Conservation (phyloP, 2,888 invertebrate species). For the Caenorhabditis plicata region DNA sequence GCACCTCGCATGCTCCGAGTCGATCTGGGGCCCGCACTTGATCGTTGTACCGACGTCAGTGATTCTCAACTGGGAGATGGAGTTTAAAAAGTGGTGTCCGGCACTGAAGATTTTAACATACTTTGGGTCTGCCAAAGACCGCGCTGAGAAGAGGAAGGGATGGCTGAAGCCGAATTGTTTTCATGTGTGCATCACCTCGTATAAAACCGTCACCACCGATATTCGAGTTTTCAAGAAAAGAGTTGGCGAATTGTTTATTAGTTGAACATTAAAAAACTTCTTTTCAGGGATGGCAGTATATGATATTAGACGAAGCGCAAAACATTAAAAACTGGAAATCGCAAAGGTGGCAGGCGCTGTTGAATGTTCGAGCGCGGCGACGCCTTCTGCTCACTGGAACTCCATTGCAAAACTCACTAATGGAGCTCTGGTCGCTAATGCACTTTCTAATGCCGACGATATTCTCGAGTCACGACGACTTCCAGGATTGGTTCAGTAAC, state of each 20-base stretch:
- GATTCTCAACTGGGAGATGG: conserved; percentile 99
- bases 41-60: conserved; percentile 98
- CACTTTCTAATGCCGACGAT: conserved; percentile 97
- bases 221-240: conserved; percentile 88
- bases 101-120: conserved; percentile 98
- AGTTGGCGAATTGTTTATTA: conserved; percentile 70
- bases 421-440: conserved; percentile 97
- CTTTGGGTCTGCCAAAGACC: conserved; percentile 92
- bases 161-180: conserved; percentile 99
- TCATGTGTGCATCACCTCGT: conserved; percentile 72
- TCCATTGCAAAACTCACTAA: conserved; percentile 89
- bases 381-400: conserved; percentile 86
- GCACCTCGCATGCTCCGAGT: conserved; percentile 86
- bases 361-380: conserved; percentile 89
- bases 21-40: conserved; percentile 96
- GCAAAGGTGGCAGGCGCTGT: conserved; percentile 92
- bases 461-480: conserved; percentile 91
- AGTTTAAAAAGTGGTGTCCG: conserved; percentile 99
- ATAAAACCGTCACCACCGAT: conserved; percentile 87
- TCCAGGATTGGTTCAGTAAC: conserved; percentile 92
- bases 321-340: conserved; percentile 99
- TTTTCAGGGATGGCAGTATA: conserved; percentile 86
- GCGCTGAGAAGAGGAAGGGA: conserved; percentile 73
- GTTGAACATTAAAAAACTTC: not conserved
- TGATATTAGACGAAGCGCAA: conserved; percentile 88